These are phyloP conservation scores for Sardina pilchardus DNA, from an alignment of 2,113 vertebrate genomes.

Conservation along the genomic window DNA sequence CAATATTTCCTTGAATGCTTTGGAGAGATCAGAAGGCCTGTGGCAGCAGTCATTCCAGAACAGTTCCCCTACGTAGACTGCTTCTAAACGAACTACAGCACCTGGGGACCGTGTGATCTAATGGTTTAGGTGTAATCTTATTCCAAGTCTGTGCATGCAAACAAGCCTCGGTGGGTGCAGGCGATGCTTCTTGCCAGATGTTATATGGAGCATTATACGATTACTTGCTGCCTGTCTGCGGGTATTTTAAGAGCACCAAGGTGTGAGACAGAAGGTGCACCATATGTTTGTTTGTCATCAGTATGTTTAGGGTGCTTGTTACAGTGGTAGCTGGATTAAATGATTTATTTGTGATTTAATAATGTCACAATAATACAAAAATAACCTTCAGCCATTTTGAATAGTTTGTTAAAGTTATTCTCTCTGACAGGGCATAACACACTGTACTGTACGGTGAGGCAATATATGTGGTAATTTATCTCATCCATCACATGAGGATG, in stretches of 20 bases:
- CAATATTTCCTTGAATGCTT: not conserved
- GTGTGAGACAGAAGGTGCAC: not conserved
- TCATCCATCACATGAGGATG: not conserved
- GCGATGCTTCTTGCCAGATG: not conserved
- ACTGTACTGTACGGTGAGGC: not conserved
- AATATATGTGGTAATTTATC: not conserved
- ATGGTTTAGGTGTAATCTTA: not conserved
- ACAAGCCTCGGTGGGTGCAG: not conserved
- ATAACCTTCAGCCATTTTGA: not conserved
- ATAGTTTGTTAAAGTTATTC: not conserved
- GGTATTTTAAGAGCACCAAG: conserved; percentile 1
- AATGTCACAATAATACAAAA: not conserved
- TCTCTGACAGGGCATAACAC: not conserved
- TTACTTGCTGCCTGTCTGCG: not conserved
- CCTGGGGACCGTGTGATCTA: not conserved
- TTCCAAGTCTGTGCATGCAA: not conserved
- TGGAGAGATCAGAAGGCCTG: not conserved
- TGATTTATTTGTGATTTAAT: not conserved
- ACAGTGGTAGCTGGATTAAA: not conserved
- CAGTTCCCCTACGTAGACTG: not conserved
- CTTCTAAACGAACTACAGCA: not conserved
- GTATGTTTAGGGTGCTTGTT: not conserved
- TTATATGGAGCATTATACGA: not conserved
- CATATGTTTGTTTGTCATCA: not conserved
- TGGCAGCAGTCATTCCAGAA: not conserved